A percentile compares a stretch with the other conserved stretches of the same genome.
These are phyloP conservation scores for Phocides pigmalion DNA, from an alignment of 1,140 invertebrate genomes.

Conservation along the genomic window DNA sequence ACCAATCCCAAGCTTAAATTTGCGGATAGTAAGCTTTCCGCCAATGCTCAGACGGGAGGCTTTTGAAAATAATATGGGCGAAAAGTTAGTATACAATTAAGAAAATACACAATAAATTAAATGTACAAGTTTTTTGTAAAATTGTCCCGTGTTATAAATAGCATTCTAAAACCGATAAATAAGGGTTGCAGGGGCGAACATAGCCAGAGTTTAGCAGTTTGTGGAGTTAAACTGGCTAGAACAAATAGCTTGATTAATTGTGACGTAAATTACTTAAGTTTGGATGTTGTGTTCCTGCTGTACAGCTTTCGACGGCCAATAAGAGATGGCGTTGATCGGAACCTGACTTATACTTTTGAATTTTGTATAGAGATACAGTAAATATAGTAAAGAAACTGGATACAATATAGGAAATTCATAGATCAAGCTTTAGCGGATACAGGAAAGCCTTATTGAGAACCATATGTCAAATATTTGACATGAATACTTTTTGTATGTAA, in stretches of 20 bases:
- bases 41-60: too few species aligned
- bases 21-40: too few species aligned
- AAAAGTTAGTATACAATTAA: too few species aligned
- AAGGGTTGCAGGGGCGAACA: conserved; percentile 10
- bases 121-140: conserved; percentile 1
- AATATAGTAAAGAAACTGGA: neutral
- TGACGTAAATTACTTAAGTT: conserved; percentile 37
- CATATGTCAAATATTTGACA: too few species aligned
- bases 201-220: conserved; percentile 28
- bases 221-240: conserved; percentile 32
- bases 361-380: neutral
- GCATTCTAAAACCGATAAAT: conserved; percentile 9
- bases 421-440: too few species aligned
- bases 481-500: too few species aligned
- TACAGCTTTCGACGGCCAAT: neutral
- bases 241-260: conserved; percentile 35
- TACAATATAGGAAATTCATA: too few species aligned
- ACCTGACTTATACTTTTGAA: neutral
- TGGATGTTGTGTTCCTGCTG: conserved; percentile 33
- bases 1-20: too few species aligned
- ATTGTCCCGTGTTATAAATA: conserved; percentile 2
- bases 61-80: too few species aligned
- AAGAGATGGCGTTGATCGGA: neutral
- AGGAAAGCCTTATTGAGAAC: too few species aligned
- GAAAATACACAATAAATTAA: too few species aligned